A percentile compares a stretch with the other conserved stretches of the same genome.
Conservation (phyloP, 2,797 vertebrate species). For the Platyrinchus mystaceus region DNA sequence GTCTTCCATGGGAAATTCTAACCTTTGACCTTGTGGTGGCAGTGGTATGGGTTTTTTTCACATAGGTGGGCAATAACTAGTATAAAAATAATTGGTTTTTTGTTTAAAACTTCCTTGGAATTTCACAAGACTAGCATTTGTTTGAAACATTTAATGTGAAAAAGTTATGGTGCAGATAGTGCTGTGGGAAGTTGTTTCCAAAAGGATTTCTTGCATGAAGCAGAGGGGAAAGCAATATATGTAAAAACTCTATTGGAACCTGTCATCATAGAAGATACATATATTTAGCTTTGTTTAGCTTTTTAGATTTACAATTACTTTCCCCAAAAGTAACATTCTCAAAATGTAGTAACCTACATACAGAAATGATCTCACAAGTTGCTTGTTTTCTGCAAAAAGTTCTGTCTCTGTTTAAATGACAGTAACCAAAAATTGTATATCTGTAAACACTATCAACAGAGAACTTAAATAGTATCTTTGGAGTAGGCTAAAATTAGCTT, state of each 20-base stretch:
- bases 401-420: slow-evolving; percentile 44
- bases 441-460: slow-evolving; percentile 57
- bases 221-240: not conserved
- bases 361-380: not conserved
- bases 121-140: not conserved
- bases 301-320: not conserved
- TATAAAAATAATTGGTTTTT: not conserved
- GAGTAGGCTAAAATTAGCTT: slow-evolving; percentile 55
- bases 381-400: not conserved
- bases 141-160: not conserved
- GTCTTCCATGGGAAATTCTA: not conserved
- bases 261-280: not conserved
- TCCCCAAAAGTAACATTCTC: not conserved
- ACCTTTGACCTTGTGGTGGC: not conserved
- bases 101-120: not conserved
- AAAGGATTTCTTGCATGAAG: not conserved
- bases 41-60: not conserved
- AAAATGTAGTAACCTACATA: not conserved
- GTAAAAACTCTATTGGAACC: not conserved
- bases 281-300: not conserved
- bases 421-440: slow-evolving; percentile 31
- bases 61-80: not conserved
- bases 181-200: not conserved
- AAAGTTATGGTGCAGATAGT: not conserved
- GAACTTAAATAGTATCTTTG: slow-evolving; percentile 31